Base-by-base conservation (phyloP, 2,113 vertebrate genomes). In the Porphyrio hochstetteri region DNA sequence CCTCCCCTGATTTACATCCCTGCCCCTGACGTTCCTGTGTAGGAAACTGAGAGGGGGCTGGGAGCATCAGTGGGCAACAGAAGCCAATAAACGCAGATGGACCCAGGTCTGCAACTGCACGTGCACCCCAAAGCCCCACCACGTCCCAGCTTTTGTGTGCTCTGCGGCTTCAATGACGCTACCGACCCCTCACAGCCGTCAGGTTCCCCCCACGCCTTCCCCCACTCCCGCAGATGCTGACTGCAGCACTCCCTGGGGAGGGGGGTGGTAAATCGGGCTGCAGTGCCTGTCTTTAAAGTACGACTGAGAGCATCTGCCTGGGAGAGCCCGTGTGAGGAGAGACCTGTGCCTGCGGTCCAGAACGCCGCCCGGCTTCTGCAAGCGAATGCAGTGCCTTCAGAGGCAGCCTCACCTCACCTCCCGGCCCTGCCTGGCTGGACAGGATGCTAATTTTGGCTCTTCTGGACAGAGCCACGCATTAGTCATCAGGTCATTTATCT, bases 401-500 rank as follows among this genome's bases (percentile, higher is more conserved):
- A 74, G 35, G 42, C 60, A 83, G 87, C 88, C 88, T 80, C 80
- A 35, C 20, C 57, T 91, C 75, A 85, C 82, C 64, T 38, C 72
- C 61, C 38, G 48, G 52, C 65, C 81, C 74, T 68, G 61, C 48
- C 68, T 42, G 56, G 48, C 67, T 65, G 64, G 44, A 16, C 57
- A 70, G 33, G 23, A 84, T 38, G 69, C n/a, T 86, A 82, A 88
- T 93, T 93, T 75, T 29, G 44, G 74, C 50, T 94, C 31, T 72
- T 42, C 65, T 57, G 65, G 42, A 72, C 42, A 2, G 38, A 75
- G 5, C 17, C 42, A 68, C 7, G 77, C 80, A 92, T 95, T 96
- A 95, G 72, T 97, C 96, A 96, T 82, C 65, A 60, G 28, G 76
- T 75, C 82, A 71, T 93, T 93, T 82, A 80, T 86, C 83, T 95